Evolutionary conservation across 2,888 invertebrate genomes (phyloP), one percentile per base, ranked within the genome.

Genomic region (Drosophila infuscata): DNA sequence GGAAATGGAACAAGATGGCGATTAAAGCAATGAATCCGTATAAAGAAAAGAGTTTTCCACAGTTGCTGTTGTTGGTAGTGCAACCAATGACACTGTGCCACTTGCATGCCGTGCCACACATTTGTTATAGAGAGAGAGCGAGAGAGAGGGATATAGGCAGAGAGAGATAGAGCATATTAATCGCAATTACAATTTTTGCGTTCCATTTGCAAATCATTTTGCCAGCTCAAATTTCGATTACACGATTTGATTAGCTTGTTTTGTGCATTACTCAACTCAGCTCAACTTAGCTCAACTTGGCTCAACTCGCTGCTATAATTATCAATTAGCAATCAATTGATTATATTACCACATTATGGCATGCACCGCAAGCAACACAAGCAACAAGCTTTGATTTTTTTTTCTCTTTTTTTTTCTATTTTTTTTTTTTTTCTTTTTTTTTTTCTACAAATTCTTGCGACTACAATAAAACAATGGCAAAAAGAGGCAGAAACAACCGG

Each of bases 271-370:
- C 81, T 73, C 77, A 81, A 79, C 73, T 36, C 46, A 25, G 1
- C 20, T 25, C 20, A 25, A 25, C 20, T 25, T 25, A 25, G 20
- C 20, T 25, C 20, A 25, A 25, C 20, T 25, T 25, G 20, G 20
- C 81, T 73, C 77, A 81, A 79, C 73, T 36, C 46, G 63, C 61
- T 76, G 74, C 80, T 73, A 86, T 90, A 91, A 90, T 91, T 89
- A 91, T 89, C 91, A 91, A 91, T 90, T 91, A 91, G 90, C 87
- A 91, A 91, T 88, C 90, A 83, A 90, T 91, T 91, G 88, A 91
- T 83, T 88, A 74, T 77, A 88, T 83, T 85, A 70, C 79, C 72
- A 71, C 78, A 81, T 81, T 78, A 76, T 76, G 71, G 66, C 79
- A 82, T 75, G 70, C 74, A 75, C 70, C 63, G 75, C 70, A 74